Conservation (phyloP, 2,113 vertebrate genomes). For the Xiphias gladius region DNA sequence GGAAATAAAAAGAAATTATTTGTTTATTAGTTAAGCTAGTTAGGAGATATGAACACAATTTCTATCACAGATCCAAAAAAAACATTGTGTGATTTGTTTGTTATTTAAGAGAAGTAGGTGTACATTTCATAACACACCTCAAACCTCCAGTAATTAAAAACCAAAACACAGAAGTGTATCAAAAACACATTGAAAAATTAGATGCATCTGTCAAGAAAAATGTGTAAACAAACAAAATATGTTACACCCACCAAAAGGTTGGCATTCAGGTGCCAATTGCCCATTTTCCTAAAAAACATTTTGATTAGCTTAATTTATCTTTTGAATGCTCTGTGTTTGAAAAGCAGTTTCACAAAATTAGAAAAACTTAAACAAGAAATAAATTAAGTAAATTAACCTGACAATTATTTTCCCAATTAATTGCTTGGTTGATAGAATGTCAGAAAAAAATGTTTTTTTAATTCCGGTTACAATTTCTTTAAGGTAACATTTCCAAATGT, state of each 20-base stretch:
- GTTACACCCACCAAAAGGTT: constrained; percentile 3
- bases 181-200: background rate
- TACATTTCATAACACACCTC: background rate
- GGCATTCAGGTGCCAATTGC: background rate
- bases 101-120: background rate
- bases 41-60: background rate
- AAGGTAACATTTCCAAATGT: background rate
- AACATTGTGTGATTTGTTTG: background rate
- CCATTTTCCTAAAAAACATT: constrained; percentile 10
- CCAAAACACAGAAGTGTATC: background rate
- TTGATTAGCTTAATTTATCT: background rate
- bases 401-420: background rate
- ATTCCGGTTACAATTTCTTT: background rate
- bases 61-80: background rate
- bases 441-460: background rate
- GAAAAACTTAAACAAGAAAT: background rate
- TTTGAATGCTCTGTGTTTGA: constrained; percentile 6
- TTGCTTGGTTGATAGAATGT: background rate
- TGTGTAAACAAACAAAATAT: background rate
- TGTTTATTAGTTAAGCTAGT: background rate
- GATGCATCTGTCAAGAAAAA: background rate
- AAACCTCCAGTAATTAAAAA: background rate
- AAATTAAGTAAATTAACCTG: constrained; percentile 9
- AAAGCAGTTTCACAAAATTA: background rate
- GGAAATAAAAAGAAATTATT: constrained; percentile 9